phyloP scores from a whole-genome alignment of 2,797 vertebrate genomes.

The Poecilia velifera region DNA sequence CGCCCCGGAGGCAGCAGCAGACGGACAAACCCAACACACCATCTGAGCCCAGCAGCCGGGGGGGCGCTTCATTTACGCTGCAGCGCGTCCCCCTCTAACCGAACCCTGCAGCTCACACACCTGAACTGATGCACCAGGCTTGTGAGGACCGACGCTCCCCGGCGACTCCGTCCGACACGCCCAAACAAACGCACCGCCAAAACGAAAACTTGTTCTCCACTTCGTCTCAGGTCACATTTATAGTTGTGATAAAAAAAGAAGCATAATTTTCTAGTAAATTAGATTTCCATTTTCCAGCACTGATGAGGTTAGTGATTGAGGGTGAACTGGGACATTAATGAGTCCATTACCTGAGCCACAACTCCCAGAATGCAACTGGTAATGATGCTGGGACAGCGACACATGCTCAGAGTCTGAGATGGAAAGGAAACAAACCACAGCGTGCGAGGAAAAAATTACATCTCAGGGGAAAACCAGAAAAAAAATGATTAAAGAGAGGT shows the following conservation, averaged over 20 bases:
- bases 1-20: slow-evolving; percentile 56
- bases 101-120: slow-evolving; percentile 34
- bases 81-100: slow-evolving; percentile 59
- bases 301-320: slow-evolving; percentile 19
- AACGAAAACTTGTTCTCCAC: background rate
- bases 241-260: background rate
- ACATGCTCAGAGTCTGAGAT: background rate
- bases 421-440: background rate
- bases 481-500: background rate
- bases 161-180: slow-evolving; percentile 6
- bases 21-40: slow-evolving; percentile 58
- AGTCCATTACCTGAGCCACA: slow-evolving; percentile 23
- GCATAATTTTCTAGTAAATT: slow-evolving; percentile 8
- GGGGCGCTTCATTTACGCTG: slow-evolving; percentile 60
- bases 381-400: slow-evolving; percentile 14
- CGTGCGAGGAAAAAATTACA: background rate
- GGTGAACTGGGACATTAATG: slow-evolving; percentile 25
- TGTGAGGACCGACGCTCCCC: slow-evolving; percentile 32
- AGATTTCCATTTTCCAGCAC: slow-evolving; percentile 7
- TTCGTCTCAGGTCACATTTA: slow-evolving; percentile 1
- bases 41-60: slow-evolving; percentile 58
- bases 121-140: background rate
- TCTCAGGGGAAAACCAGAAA: background rate
- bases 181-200: slow-evolving; percentile 20
- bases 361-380: background rate